Percentiles rank a stretch among this genome's conserved stretches.
Conservation (phyloP, 2,113 vertebrate species). For the Tragelaphus buxtoni region DNA sequence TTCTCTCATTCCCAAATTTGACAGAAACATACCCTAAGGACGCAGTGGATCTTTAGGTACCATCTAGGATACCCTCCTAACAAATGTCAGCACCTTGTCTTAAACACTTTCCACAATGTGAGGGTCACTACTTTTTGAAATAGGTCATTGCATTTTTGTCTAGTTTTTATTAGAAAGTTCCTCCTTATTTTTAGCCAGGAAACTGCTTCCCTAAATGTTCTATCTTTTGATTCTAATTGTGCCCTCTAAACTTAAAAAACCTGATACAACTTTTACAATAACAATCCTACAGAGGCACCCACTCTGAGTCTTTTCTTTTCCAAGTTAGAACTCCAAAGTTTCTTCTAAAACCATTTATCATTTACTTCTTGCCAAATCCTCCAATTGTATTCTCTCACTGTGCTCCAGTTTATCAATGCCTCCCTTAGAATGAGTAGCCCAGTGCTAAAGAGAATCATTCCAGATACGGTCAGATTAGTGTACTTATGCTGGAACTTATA, state of each 20-base stretch:
- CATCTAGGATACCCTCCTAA: not conserved
- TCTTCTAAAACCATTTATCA: not conserved
- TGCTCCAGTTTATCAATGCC: not conserved
- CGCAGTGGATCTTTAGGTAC: not conserved
- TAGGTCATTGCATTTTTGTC: not conserved
- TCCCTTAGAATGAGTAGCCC: not conserved
- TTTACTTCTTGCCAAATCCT: not conserved
- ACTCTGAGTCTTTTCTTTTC: not conserved
- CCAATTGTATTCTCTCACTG: not conserved
- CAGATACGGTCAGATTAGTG: not conserved
- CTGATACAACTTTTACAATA: not conserved
- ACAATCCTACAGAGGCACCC: not conserved
- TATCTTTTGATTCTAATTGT: not conserved
- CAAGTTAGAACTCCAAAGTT: not conserved
- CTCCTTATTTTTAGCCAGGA: not conserved
- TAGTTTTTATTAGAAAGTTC: not conserved
- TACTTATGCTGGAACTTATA: not conserved
- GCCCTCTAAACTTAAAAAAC: not conserved
- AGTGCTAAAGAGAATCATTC: not conserved
- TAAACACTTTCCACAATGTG: not conserved
- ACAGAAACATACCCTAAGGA: not conserved
- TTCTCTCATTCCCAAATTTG: not conserved
- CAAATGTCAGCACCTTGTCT: not conserved
- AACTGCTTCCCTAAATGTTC: not conserved
- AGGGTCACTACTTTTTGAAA: not conserved